Percentiles rank a stretch among this genome's conserved stretches.
These are phyloP conservation scores for Coptodon bakossiorum DNA, from an alignment of 2,113 vertebrate genomes.

Conservation along the genomic window DNA sequence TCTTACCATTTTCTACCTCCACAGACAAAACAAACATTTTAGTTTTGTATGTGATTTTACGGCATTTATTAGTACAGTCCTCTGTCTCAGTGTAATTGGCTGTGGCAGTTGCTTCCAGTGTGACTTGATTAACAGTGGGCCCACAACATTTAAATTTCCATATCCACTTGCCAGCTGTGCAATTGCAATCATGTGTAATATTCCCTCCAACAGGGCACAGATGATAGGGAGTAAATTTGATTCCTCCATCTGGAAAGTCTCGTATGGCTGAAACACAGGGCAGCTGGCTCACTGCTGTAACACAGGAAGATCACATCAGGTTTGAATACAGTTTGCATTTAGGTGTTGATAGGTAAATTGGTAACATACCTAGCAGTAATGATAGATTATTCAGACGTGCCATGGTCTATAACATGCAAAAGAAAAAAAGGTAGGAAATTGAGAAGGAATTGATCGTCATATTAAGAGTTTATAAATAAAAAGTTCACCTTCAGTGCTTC, in stretches of 20 bases:
- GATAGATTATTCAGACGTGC: background rate
- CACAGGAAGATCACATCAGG: background rate
- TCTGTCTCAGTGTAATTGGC: background rate
- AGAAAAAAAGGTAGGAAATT: background rate
- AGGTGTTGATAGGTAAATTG: accelerated
- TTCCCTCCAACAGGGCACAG: background rate
- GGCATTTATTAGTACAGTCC: background rate
- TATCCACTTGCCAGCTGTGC: background rate
- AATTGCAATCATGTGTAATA: background rate
- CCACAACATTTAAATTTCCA: background rate
- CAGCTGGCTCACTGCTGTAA: background rate
- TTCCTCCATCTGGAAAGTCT: background rate
- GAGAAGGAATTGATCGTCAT: background rate
- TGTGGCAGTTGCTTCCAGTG: background rate
- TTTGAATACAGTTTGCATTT: background rate
- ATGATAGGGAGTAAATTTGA: background rate
- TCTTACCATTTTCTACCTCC: background rate
- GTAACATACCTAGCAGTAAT: background rate
- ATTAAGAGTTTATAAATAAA: background rate
- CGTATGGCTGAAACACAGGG: background rate
- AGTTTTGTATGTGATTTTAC: background rate
- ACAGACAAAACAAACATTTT: background rate
- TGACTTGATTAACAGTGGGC: background rate
- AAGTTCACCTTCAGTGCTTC: background rate
- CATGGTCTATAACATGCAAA: background rate